Conservation (phyloP, 2,888 invertebrate genomes). For the Latrodectus elegans region DNA sequence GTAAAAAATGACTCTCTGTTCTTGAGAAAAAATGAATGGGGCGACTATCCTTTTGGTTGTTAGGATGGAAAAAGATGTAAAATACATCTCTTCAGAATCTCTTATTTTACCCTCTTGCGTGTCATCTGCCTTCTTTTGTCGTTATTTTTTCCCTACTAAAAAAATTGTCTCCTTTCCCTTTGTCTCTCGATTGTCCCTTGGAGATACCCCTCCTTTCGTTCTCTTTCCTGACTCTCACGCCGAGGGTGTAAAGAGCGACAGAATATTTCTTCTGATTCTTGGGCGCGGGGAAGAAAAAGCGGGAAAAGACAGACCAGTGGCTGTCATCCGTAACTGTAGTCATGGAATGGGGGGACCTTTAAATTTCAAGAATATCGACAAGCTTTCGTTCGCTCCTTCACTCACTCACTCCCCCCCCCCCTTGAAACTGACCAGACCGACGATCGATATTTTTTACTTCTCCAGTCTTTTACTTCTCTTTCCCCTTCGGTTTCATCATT, state of each 20-base stretch:
- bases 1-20: no score
- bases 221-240: constrained; percentile 14
- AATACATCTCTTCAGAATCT: constrained; percentile 50
- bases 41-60: no score
- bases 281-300: not conserved
- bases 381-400: constrained; percentile 16
- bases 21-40: no score
- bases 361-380: constrained; percentile 68
- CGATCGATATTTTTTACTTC: constrained; percentile 61
- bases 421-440: constrained; percentile 46
- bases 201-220: constrained; percentile 16
- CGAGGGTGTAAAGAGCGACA: constrained; percentile 46
- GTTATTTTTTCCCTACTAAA: constrained; percentile 7
- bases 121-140: constrained; percentile 27
- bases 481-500: constrained; percentile 30
- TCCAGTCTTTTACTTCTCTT: not conserved
- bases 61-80: constrained; percentile 32
- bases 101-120: constrained; percentile 32
- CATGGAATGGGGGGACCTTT: constrained; percentile 65
- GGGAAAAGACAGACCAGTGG: constrained; percentile 31
- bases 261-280: constrained; percentile 24
- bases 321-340: constrained; percentile 69
- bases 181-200: constrained; percentile 27
- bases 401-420: constrained; percentile 1
- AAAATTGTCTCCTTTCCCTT: constrained; percentile 45